These are phyloP conservation scores for Amorpha juglandis DNA, from an alignment of 2,888 invertebrate genomes.

Conservation along the genomic window DNA sequence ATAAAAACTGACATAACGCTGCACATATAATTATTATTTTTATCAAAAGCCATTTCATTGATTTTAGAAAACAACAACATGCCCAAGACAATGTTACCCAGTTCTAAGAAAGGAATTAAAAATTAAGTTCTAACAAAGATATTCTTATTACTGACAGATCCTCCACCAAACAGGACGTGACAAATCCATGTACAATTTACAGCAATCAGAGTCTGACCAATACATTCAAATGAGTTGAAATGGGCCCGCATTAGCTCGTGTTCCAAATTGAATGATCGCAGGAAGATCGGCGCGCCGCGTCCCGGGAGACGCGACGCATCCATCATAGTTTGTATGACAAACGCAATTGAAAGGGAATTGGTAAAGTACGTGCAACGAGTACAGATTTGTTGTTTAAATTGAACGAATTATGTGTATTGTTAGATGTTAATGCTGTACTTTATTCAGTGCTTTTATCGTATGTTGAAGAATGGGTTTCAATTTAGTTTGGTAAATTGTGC, in stretches of 20 bases:
- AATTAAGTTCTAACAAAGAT: too few species aligned
- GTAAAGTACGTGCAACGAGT: conserved; percentile 37
- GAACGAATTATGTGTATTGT: conserved; percentile 19
- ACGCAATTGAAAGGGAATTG: conserved; percentile 60
- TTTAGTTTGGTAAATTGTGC: not conserved
- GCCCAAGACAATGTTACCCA: not conserved
- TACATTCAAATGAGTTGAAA: conserved; percentile 27
- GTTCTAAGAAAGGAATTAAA: not conserved
- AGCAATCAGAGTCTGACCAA: conserved; percentile 35
- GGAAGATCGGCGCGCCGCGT: conserved; percentile 58
- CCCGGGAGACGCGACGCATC: conserved; percentile 64
- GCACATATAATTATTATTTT: not conserved
- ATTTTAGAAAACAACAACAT: not conserved
- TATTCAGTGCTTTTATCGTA: not conserved
- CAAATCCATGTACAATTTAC: conserved; percentile 29
- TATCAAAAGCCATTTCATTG: not conserved
- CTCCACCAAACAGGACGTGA: not conserved
- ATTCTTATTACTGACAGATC: not conserved
- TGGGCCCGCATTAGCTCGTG: conserved; percentile 51
- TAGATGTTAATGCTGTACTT: not conserved
- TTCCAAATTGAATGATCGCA: conserved; percentile 74
- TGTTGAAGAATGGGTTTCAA: not conserved
- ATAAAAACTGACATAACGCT: not conserved
- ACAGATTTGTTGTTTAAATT: conserved; percentile 29
- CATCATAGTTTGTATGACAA: conserved; percentile 67